Evolutionary conservation across 1,140 invertebrate species (phyloP).

Genomic region (Drosophila quadrilineata): DNA sequence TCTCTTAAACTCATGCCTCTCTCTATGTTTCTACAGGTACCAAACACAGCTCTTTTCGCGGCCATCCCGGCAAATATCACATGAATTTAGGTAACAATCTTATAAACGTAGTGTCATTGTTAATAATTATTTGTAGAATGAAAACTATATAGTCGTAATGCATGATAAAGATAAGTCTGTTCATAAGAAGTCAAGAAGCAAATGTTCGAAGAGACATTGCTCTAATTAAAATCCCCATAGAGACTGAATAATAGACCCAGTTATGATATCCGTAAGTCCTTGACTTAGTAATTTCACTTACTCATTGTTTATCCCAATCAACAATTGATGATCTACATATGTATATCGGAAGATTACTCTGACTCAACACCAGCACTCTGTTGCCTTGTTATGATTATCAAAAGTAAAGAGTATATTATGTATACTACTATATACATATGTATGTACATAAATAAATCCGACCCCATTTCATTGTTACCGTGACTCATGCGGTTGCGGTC

Average conservation of each 20-base stretch:
- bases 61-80: constrained; percentile 81
- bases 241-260: too few species aligned
- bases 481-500: constrained; percentile 10
- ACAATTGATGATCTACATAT: neutral
- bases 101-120: constrained; percentile 61
- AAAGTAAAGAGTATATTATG: too few species aligned
- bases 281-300: neutral
- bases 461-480: neutral
- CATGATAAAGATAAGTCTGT: too few species aligned
- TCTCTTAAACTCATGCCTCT: constrained; percentile 39
- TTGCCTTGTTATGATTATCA: constrained; percentile 5
- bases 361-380: neutral
- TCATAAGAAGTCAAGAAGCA: neutral
- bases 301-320: neutral
- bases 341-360: neutral
- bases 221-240: too few species aligned
- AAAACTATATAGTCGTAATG: constrained; percentile 23
- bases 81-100: constrained; percentile 79
- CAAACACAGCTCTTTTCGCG: constrained; percentile 79
- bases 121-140: constrained; percentile 51
- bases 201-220: too few species aligned
- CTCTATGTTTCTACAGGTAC: constrained; percentile 74
- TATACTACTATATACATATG: too few species aligned
- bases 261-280: too few species aligned
- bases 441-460: constrained; percentile 12